Evolutionary conservation across 1,140 invertebrate genomes (phyloP).

Genomic region (Papilio dardanus): DNA sequence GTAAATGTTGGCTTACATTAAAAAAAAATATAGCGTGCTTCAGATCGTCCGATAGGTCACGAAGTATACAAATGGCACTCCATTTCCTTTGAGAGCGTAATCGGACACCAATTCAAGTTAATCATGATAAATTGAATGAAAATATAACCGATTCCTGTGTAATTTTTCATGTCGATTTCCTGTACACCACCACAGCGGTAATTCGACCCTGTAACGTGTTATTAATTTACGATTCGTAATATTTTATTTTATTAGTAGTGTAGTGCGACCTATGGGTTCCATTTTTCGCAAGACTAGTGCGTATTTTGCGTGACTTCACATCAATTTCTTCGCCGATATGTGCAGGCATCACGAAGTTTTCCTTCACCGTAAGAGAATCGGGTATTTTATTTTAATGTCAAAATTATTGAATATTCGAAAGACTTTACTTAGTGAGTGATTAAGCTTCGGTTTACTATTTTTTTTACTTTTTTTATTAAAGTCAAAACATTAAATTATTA

Average conservation of each 20-base stretch:
- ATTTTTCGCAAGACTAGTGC: too few species aligned
- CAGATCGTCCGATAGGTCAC: slow-evolving; percentile 14
- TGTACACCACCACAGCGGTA: not conserved
- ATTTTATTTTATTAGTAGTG: too few species aligned
- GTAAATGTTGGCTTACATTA: slow-evolving; percentile 3
- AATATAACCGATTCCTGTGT: slow-evolving; percentile 6
- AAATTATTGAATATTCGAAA: too few species aligned
- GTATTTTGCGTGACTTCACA: too few species aligned
- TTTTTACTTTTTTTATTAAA: too few species aligned
- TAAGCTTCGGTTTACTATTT: too few species aligned
- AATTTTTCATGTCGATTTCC: slow-evolving; percentile 7
- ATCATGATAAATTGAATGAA: slow-evolving; percentile 24
- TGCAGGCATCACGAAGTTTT: too few species aligned
- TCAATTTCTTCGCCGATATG: too few species aligned
- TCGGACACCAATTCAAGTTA: slow-evolving; percentile 5
- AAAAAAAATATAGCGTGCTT: slow-evolving; percentile 13
- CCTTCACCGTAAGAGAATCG: too few species aligned
- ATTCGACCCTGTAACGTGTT: not conserved
- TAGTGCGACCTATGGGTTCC: too few species aligned
- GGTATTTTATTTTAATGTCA: too few species aligned
- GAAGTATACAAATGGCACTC: slow-evolving; percentile 9
- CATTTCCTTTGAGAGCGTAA: slow-evolving; percentile 12
- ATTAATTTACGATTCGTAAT: not conserved
- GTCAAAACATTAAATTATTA: not conserved
- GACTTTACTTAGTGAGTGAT: too few species aligned